phyloP scores from a whole-genome alignment of 2,888 invertebrate genomes.

The Scrobipalpa atriplicella region DNA sequence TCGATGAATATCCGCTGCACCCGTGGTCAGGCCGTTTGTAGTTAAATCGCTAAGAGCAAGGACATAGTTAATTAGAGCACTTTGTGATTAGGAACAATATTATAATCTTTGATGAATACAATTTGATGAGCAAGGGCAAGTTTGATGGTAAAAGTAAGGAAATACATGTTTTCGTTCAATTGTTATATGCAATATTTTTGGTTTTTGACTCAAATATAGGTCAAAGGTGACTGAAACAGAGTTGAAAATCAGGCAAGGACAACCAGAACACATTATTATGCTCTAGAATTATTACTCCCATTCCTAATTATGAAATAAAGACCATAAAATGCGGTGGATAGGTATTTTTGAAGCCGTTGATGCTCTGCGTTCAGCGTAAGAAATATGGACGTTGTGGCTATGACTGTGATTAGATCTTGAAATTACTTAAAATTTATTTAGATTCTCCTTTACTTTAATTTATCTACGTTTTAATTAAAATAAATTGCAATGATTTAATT shows the following conservation, averaged over 20 bases:
- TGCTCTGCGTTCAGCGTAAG: no score
- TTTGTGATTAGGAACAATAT: slow-evolving; percentile 13
- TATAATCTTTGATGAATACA: background rate
- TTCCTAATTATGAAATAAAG: no score
- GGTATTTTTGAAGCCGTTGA: no score
- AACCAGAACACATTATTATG: no score
- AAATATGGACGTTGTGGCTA: no score
- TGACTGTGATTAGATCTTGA: background rate
- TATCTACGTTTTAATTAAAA: background rate
- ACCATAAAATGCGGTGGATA: no score
- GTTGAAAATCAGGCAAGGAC: no score
- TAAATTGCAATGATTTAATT: background rate
- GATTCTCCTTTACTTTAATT: background rate
- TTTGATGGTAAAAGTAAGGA: background rate
- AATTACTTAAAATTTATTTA: background rate
- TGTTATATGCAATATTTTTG: background rate
- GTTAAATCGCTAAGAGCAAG: slow-evolving; percentile 4
- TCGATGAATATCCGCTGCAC: no score
- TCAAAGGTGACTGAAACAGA: no score
- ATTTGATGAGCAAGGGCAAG: slow-evolving; percentile 4
- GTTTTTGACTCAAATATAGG: no score
- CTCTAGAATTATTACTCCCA: no score
- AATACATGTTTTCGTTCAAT: no score
- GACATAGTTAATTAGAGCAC: slow-evolving; percentile 6
- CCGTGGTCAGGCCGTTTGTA: background rate